These are phyloP conservation scores for Coenonympha glycerion DNA, from an alignment of 2,888 invertebrate species.

Conservation along the genomic window DNA sequence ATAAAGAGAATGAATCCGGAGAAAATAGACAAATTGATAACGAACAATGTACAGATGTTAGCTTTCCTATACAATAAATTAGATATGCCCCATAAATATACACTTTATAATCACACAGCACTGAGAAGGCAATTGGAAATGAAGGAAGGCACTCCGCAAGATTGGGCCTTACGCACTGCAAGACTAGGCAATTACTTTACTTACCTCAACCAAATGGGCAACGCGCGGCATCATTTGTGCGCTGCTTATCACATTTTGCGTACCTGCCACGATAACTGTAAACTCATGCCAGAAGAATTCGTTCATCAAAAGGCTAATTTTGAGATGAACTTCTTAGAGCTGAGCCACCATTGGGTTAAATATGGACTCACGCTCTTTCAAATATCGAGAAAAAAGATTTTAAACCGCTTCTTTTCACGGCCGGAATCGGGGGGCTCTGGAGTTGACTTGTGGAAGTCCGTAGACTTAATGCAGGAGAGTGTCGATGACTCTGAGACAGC, in stretches of 20 bases:
- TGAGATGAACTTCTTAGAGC: conserved; percentile 63
- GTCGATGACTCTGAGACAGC: conserved; percentile 35
- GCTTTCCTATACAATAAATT: conserved; percentile 76
- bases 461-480: conserved; percentile 45
- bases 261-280: conserved; percentile 72
- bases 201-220: conserved; percentile 54
- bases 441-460: conserved; percentile 58
- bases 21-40: conserved; percentile 75
- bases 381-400: conserved; percentile 68
- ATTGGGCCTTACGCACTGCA: conserved; percentile 75
- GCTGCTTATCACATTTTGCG: conserved; percentile 76
- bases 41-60: conserved; percentile 79
- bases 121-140: conserved; percentile 74
- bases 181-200: conserved; percentile 73
- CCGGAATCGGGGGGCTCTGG: conserved; percentile 43
- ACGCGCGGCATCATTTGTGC: conserved; percentile 80
- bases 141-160: conserved; percentile 74
- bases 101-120: conserved; percentile 73
- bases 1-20: conserved; percentile 57
- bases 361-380: conserved; percentile 77
- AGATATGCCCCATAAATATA: conserved; percentile 70
- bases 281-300: conserved; percentile 63
- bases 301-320: conserved; percentile 57
- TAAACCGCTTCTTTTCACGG: conserved; percentile 57
- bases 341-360: conserved; percentile 78